Percentiles rank a stretch among this genome's conserved stretches.
Evolutionary conservation across 2,797 vertebrate genomes (phyloP).

Genomic region (Cuculus canorus): DNA sequence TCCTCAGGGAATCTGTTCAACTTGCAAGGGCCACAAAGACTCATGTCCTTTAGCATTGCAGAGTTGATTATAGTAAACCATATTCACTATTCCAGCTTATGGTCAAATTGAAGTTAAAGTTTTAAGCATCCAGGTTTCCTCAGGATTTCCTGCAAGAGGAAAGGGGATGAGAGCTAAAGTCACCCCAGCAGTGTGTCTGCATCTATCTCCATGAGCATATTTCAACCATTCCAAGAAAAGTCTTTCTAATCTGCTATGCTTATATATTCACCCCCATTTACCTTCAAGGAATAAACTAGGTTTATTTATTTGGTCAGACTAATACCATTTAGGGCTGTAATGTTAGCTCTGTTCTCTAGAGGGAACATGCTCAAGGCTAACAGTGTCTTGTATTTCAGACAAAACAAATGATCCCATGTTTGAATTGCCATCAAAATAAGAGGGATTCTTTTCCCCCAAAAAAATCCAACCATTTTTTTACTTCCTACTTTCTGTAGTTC

Average conservation of each 20-base stretch:
- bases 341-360: background rate
- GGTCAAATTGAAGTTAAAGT: background rate
- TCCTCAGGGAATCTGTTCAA: background rate
- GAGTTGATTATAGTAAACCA: background rate
- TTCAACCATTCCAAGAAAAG: background rate
- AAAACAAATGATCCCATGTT: background rate
- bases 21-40: background rate
- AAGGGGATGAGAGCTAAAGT: background rate
- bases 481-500: background rate
- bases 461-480: background rate
- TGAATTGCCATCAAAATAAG: background rate
- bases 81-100: background rate
- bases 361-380: background rate
- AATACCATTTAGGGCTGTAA: background rate
- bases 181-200: background rate
- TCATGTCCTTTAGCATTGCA: background rate
- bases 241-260: background rate
- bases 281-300: background rate
- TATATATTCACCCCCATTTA: background rate
- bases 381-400: background rate
- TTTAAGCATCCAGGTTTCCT: background rate
- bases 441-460: rapidly evolving
- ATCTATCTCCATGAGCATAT: background rate
- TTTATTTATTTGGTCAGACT: conserved; percentile 34
- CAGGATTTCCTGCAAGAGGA: background rate